phyloP scores from a whole-genome alignment of 2,888 invertebrate species.

The Acanthosepion pharaonis region DNA sequence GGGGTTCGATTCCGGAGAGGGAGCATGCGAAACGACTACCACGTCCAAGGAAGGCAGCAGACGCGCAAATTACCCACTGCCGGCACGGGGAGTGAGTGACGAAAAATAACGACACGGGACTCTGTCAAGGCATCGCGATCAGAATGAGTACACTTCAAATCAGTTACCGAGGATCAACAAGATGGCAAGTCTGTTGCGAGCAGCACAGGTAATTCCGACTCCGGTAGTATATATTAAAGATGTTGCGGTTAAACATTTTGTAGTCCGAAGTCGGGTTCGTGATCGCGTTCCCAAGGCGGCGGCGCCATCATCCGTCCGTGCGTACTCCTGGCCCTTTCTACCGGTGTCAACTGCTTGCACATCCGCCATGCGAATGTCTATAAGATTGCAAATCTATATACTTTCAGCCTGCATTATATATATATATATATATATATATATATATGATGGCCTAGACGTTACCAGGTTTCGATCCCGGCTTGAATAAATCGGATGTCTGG shows the following conservation, averaged over 20 bases:
- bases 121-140: not conserved
- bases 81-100: not conserved
- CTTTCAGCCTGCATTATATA: no score
- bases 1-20: no score
- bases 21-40: not conserved
- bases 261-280: not conserved
- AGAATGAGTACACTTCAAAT: not conserved
- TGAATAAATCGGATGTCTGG: no score
- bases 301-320: not conserved
- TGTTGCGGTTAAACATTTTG: no score
- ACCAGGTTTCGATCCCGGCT: no score
- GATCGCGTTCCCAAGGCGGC: not conserved
- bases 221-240: not conserved
- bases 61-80: not conserved
- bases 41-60: not conserved
- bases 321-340: no score
- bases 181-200: not conserved
- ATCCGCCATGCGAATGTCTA: no score
- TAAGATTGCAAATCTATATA: no score
- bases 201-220: not conserved
- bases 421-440: no score
- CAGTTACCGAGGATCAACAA: not conserved
- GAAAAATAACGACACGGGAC: not conserved
- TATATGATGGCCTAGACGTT: no score
- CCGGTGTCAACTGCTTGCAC: no score